Evolutionary conservation across 1,140 invertebrate genomes (phyloP).

Genomic region (Nylanderia fulva): DNA sequence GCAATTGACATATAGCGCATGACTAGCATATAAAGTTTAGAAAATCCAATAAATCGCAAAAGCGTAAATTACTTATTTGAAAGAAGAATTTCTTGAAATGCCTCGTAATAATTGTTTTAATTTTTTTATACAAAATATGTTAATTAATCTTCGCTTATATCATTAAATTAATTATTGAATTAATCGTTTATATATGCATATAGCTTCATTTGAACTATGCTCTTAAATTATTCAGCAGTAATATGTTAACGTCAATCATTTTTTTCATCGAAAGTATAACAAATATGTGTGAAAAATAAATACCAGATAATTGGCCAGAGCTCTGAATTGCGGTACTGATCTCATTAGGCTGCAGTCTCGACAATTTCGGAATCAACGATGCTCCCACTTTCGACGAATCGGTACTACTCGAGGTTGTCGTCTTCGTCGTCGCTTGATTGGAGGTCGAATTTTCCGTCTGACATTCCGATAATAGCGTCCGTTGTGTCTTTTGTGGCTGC

Average conservation of each 20-base stretch:
- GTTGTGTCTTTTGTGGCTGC: constrained; percentile 76
- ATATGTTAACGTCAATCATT: neutral
- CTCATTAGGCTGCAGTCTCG: constrained; percentile 88
- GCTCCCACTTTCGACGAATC: constrained; percentile 82
- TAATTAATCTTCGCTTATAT: too few relatives aligned
- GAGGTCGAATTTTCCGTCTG: constrained; percentile 59
- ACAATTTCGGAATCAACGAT: constrained; percentile 89
- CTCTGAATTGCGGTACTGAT: constrained; percentile 85
- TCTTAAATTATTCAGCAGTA: neutral
- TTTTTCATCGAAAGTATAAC: neutral
- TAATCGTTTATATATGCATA: too few relatives aligned
- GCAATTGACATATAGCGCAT: neutral
- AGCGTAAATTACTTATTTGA: neutral
- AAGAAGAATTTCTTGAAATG: neutral
- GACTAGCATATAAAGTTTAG: neutral
- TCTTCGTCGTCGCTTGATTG: constrained; percentile 67
- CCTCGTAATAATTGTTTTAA: neutral
- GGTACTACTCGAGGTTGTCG: constrained; percentile 60
- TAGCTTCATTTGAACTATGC: neutral
- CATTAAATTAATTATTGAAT: too few relatives aligned
- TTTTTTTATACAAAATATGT: neutral
- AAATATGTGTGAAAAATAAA: neutral
- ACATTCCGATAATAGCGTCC: constrained; percentile 80
- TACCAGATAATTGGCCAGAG: constrained; percentile 72
- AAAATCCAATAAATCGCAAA: neutral